These are phyloP conservation scores for Perithous albicinctus DNA, from an alignment of 2,888 invertebrate species.

Conservation along the genomic window DNA sequence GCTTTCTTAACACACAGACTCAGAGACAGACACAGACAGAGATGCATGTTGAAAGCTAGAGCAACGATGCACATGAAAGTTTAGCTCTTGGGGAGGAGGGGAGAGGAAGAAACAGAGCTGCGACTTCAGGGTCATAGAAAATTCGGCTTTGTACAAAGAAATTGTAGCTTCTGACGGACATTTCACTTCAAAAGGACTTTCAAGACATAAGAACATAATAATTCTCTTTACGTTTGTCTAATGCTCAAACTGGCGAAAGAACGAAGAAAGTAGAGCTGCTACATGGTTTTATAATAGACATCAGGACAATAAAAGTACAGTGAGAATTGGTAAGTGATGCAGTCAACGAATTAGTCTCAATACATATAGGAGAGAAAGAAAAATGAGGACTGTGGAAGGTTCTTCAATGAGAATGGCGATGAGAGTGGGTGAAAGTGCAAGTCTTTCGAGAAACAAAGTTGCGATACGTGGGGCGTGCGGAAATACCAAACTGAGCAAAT, in stretches of 20 bases:
- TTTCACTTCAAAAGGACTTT: conserved; percentile 7
- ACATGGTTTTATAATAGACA: neutral
- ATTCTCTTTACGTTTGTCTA: conserved; percentile 20
- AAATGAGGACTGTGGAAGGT: neutral
- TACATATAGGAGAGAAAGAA: neutral
- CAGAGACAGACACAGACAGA: neutral
- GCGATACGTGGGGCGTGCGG: conserved; percentile 38
- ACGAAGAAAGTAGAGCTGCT: neutral
- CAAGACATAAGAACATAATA: neutral
- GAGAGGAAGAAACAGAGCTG: neutral
- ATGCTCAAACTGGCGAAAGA: neutral
- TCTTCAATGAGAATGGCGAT: neutral
- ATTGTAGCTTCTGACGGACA: neutral
- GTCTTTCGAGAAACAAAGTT: conserved; percentile 49
- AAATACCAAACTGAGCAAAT: conserved; percentile 46
- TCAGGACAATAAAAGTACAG: neutral
- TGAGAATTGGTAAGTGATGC: neutral
- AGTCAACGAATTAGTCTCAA: neutral
- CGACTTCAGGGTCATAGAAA: conserved; percentile 32
- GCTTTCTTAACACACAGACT: conserved; percentile 32
- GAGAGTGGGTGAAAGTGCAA: conserved; percentile 5
- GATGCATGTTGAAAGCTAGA: conserved; percentile 23
- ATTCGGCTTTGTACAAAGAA: conserved; percentile 31
- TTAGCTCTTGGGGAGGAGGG: conserved; percentile 14
- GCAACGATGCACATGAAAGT: conserved; percentile 36